Conservation (phyloP, 2,888 invertebrate species). For the Lamellibrachia columna region DNA sequence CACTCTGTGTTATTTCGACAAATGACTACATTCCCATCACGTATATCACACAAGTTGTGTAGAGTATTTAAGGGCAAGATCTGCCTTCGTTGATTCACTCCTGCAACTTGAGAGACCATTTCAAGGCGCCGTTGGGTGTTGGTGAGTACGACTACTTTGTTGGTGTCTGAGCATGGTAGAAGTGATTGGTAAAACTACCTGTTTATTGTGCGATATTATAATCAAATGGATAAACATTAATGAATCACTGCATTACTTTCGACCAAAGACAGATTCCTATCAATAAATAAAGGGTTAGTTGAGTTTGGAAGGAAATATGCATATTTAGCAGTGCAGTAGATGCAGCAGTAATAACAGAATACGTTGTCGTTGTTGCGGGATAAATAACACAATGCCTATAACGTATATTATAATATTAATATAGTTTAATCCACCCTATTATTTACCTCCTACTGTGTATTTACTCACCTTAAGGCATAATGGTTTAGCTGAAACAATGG, state of each 20-base stretch:
- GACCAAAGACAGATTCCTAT: no score
- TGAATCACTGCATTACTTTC: no score
- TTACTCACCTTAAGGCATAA: no score
- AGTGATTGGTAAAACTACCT: background rate
- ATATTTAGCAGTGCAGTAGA: background rate
- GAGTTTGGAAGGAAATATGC: background rate
- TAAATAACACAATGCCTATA: background rate
- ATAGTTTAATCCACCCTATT: background rate
- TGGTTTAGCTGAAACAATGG: no score
- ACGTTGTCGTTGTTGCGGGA: no score
- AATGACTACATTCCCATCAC: background rate
- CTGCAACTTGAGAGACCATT: background rate
- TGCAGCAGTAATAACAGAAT: background rate
- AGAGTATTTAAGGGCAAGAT: background rate
- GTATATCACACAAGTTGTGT: background rate
- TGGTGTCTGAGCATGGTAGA: background rate
- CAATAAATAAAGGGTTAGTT: background rate
- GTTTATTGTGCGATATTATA: background rate
- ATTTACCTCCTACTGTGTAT: no score
- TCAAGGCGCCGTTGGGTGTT: no score
- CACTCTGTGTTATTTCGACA: background rate
- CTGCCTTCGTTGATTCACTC: background rate
- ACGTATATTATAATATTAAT: background rate
- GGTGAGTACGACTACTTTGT: background rate
- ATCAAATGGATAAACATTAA: no score